These are phyloP conservation scores for Phylloscopus trochilus DNA, from an alignment of 2,113 vertebrate species.

Conservation along the genomic window DNA sequence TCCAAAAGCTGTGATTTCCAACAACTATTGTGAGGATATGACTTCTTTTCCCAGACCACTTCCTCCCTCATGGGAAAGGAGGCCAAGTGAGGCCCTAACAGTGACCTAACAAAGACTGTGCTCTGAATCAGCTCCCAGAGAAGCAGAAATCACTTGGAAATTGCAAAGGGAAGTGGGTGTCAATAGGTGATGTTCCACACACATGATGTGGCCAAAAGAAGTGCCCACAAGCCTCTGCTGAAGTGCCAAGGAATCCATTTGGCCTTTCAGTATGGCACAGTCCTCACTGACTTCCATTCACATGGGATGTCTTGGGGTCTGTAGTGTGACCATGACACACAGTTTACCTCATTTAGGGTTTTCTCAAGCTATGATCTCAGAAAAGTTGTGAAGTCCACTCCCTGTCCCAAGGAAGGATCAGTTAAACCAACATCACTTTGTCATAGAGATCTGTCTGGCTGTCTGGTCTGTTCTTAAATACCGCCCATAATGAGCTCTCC, in stretches of 20 bases:
- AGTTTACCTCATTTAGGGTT: background rate
- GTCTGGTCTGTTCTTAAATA: constrained; percentile 2
- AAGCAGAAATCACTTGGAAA: background rate
- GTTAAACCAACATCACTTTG: background rate
- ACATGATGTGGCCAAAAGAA: background rate
- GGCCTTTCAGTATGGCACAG: background rate
- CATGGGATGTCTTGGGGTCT: background rate
- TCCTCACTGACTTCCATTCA: background rate
- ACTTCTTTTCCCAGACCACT: background rate
- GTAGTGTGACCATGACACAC: background rate
- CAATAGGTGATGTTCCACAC: background rate
- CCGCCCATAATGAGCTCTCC: background rate
- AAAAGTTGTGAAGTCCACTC: background rate
- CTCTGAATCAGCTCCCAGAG: background rate
- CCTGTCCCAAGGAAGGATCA: background rate
- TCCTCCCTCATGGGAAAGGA: background rate
- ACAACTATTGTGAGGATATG: background rate
- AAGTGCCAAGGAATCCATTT: background rate
- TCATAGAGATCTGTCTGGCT: background rate
- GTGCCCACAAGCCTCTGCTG: background rate
- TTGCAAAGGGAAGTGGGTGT: background rate
- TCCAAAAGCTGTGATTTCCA: background rate
- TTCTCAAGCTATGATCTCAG: background rate
- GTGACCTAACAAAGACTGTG: background rate
- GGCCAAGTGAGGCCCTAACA: background rate